phyloP scores from a whole-genome alignment of 2,113 vertebrate genomes.

The Phaethon lepturus region DNA sequence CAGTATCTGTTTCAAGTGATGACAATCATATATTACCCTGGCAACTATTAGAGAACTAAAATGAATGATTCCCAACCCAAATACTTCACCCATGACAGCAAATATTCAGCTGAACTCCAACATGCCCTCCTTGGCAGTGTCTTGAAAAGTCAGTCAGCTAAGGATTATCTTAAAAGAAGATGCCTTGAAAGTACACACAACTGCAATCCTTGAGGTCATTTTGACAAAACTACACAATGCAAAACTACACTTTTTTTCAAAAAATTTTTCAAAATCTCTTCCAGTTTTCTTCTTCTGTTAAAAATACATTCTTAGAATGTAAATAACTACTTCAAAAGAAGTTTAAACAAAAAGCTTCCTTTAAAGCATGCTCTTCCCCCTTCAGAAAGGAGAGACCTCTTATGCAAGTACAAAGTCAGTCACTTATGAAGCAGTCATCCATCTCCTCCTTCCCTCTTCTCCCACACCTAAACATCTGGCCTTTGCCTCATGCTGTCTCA shows the following conservation, averaged over 20 bases:
- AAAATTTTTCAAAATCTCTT: neutral
- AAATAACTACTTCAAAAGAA: neutral
- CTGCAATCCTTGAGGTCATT: neutral
- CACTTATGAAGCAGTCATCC: neutral
- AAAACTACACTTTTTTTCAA: neutral
- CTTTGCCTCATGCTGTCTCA: fast-evolving
- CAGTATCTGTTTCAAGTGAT: neutral
- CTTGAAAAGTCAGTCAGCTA: neutral
- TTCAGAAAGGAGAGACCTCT: neutral
- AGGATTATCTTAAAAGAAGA: slow-evolving; percentile 7
- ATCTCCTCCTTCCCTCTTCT: neutral
- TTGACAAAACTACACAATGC: neutral
- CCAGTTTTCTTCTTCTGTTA: neutral
- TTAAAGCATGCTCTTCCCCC: neutral
- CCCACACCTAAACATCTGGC: neutral
- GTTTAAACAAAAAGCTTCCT: neutral
- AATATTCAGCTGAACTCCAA: slow-evolving; percentile 16
- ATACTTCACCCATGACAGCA: neutral
- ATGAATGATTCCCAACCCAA: neutral
- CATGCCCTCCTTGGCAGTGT: neutral
- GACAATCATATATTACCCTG: neutral
- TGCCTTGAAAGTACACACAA: slow-evolving; percentile 9
- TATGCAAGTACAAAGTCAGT: neutral
- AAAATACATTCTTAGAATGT: neutral
- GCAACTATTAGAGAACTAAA: neutral